Percentiles rank a stretch among this genome's conserved stretches.
phyloP scores from a whole-genome alignment of 2,888 invertebrate species.

The Apotomis turbidana region DNA sequence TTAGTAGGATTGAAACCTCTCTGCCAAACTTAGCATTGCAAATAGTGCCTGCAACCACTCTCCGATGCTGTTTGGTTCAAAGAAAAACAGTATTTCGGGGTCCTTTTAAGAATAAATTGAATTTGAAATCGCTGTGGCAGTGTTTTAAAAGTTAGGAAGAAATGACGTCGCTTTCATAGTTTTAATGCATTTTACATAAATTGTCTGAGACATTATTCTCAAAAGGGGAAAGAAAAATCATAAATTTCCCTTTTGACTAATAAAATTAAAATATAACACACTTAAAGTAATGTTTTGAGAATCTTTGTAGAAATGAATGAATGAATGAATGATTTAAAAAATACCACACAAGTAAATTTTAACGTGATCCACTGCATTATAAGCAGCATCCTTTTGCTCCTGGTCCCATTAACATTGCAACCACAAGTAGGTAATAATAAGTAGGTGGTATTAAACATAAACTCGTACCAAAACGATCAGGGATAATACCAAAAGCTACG shows the following conservation, averaged over 20 bases:
- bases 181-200: conserved; percentile 27
- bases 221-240: background rate
- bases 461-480: background rate
- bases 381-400: too few relatives aligned
- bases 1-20: conserved; percentile 80
- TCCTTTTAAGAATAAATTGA: conserved; percentile 51
- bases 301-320: too few relatives aligned
- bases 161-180: conserved; percentile 20
- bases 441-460: too few relatives aligned
- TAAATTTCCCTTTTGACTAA: background rate
- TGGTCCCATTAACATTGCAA: too few relatives aligned
- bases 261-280: too few relatives aligned
- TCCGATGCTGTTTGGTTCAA: conserved; percentile 69
- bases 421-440: too few relatives aligned
- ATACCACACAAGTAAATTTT: too few relatives aligned
- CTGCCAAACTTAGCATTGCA: conserved; percentile 78
- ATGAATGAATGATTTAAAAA: too few relatives aligned
- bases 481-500: background rate
- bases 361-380: too few relatives aligned
- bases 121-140: conserved; percentile 34
- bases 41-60: conserved; percentile 72
- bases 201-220: conserved; percentile 23
- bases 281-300: too few relatives aligned
- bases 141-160: conserved; percentile 31
- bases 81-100: conserved; percentile 60